phyloP scores from a whole-genome alignment of 2,888 invertebrate genomes.

The Drosophila crucigera region DNA sequence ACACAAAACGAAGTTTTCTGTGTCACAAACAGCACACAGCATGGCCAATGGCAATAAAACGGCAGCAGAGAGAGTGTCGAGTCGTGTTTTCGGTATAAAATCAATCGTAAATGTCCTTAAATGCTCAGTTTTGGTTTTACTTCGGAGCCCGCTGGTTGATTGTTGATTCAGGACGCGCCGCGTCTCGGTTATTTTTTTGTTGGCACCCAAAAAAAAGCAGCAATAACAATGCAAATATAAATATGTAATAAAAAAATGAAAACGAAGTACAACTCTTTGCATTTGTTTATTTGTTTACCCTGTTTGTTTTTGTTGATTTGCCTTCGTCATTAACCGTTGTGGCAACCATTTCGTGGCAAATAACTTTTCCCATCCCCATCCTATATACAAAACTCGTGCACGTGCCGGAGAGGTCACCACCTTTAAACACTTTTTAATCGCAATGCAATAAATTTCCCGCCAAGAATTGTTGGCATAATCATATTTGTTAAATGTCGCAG shows the following conservation, averaged over 20 bases:
- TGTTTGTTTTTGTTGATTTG: constrained; percentile 23
- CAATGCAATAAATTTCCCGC: constrained; percentile 44
- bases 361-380: constrained; percentile 47
- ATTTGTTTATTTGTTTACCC: constrained; percentile 28
- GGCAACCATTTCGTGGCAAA: constrained; percentile 45
- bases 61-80: constrained; percentile 32
- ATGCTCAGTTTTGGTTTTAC: constrained; percentile 80
- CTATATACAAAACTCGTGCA: constrained; percentile 37
- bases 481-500: constrained; percentile 27
- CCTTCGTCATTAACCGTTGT: constrained; percentile 19
- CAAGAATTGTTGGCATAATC: constrained; percentile 54
- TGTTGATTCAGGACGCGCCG: constrained; percentile 40
- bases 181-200: constrained; percentile 49
- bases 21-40: constrained; percentile 50
- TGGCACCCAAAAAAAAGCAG: constrained; percentile 39
- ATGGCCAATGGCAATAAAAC: constrained; percentile 23
- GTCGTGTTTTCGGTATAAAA: constrained; percentile 76
- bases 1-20: constrained; percentile 67
- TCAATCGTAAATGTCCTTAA: constrained; percentile 81
- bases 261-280: constrained; percentile 15
- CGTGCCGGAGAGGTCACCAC: constrained; percentile 41
- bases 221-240: constrained; percentile 31
- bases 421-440: constrained; percentile 32
- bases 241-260: constrained; percentile 25
- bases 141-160: constrained; percentile 61